phyloP scores from a whole-genome alignment of 2,888 invertebrate species.

The Cephus runcator region DNA sequence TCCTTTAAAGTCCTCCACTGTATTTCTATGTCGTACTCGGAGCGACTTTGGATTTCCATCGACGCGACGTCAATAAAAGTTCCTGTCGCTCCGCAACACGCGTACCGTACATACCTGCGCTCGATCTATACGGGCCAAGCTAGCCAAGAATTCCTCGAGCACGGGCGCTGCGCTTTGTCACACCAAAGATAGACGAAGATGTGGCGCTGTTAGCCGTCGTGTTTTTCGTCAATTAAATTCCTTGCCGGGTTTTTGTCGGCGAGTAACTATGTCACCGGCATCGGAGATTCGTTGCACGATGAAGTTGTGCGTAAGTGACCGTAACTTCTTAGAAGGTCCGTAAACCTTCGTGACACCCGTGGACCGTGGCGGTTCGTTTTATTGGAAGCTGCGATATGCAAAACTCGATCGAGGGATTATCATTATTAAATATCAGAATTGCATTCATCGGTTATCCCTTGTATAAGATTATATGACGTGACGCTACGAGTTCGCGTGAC shows the following conservation, averaged over 20 bases:
- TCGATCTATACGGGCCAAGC: background rate
- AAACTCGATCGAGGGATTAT: background rate
- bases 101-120: background rate
- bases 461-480: background rate
- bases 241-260: slow-evolving; percentile 13
- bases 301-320: slow-evolving; percentile 15
- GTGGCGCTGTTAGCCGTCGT: background rate
- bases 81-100: background rate
- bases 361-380: background rate
- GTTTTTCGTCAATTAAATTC: slow-evolving; percentile 21
- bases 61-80: background rate
- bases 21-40: background rate
- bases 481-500: background rate
- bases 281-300: slow-evolving; percentile 11
- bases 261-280: slow-evolving; percentile 4
- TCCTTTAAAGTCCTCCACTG: background rate
- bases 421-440: background rate
- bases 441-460: background rate
- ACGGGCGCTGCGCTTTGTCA: slow-evolving; percentile 14
- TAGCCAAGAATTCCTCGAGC: slow-evolving; percentile 4
- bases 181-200: slow-evolving; percentile 8
- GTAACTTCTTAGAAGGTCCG: background rate
- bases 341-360: background rate
- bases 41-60: background rate
- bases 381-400: background rate